Evolutionary conservation across 2,113 vertebrate genomes (phyloP).

Genomic region (Aegithalos caudatus): DNA sequence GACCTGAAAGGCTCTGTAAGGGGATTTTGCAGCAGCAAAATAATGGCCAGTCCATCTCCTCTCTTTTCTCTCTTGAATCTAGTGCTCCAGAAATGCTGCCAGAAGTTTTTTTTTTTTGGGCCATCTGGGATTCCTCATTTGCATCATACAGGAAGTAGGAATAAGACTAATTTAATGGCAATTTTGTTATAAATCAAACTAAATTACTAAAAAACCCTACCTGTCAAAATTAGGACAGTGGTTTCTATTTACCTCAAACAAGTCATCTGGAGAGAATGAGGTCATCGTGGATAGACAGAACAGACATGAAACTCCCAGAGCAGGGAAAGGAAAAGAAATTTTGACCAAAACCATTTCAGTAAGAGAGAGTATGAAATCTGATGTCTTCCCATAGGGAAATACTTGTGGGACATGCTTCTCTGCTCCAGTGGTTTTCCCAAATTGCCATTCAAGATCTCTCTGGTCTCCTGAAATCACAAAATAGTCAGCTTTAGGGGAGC

Average conservation of each 20-base stretch:
- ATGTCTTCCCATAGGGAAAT: background rate
- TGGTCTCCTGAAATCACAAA: background rate
- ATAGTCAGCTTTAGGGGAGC: background rate
- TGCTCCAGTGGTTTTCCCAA: conserved; percentile 6
- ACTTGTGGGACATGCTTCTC: background rate
- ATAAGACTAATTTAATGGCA: background rate
- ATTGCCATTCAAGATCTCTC: background rate
- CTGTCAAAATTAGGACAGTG: conserved; percentile 29
- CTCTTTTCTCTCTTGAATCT: background rate
- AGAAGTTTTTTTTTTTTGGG: background rate
- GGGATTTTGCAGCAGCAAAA: background rate
- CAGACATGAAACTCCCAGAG: conserved; percentile 6
- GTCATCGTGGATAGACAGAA: conserved; percentile 30
- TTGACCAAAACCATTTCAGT: background rate
- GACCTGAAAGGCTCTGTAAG: background rate
- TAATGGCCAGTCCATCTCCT: background rate
- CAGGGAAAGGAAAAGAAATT: conserved; percentile 20
- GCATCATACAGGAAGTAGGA: background rate
- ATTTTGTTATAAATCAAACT: background rate
- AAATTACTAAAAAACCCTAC: conserved; percentile 9
- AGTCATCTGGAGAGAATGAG: conserved; percentile 55
- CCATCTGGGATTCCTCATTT: conserved; percentile 13
- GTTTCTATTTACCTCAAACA: conserved; percentile 4
- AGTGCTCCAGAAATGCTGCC: background rate
- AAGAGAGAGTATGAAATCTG: conserved; percentile 5